Evolutionary conservation across 2,888 invertebrate species (phyloP).

Genomic region (Dinocampus coccinellae): DNA sequence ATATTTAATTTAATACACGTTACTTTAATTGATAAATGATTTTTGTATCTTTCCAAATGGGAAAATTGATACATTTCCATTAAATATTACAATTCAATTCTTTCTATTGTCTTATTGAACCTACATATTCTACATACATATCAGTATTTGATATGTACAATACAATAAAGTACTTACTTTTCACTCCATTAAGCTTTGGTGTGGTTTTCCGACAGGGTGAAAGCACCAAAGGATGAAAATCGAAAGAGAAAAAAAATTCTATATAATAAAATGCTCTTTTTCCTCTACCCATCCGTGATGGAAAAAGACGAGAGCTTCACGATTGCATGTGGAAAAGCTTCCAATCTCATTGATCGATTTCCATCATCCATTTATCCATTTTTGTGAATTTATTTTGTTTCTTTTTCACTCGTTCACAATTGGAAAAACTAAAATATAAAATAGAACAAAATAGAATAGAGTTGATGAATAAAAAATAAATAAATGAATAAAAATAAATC

Average conservation of each 20-base stretch:
- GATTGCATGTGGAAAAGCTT: background rate
- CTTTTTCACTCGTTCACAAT: background rate
- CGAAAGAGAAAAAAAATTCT: background rate
- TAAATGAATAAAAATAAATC: conserved; percentile 21
- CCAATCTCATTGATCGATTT: background rate
- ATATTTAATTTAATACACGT: background rate
- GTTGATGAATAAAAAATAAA: background rate
- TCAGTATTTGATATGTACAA: background rate
- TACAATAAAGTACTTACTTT: background rate
- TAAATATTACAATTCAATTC: background rate
- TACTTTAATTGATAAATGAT: background rate
- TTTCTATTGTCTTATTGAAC: too few species aligned
- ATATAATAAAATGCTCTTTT: background rate
- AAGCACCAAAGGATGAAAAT: background rate
- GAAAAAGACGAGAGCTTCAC: background rate
- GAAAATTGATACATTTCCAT: background rate
- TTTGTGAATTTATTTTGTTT: background rate
- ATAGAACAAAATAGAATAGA: background rate
- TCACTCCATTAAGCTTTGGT: background rate
- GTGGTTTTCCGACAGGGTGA: background rate
- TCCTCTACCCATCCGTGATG: background rate
- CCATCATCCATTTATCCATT: background rate
- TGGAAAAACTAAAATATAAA: conserved; percentile 2
- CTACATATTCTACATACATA: background rate
- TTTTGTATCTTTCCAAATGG: background rate